Base-by-base conservation (phyloP, 2,888 invertebrate genomes). In the Rhodophaea formosa region DNA sequence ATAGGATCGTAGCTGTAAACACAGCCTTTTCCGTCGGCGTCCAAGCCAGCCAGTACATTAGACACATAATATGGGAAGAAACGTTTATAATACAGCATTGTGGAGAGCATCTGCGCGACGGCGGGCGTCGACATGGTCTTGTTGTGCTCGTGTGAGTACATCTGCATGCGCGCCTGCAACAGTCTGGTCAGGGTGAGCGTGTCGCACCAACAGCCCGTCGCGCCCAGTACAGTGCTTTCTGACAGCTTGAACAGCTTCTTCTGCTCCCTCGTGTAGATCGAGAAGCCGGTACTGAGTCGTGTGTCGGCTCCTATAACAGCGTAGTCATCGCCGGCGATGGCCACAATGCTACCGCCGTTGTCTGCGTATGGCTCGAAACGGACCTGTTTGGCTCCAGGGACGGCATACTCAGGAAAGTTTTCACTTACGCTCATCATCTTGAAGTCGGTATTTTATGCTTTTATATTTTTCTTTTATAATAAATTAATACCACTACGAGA, bases 51-150 rank as follows among this genome's bases (percentile, higher is more conserved):
- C 57, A 99, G 88, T 51, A 99, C 94, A 79, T 98, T 99, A 30
- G 97, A 97, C 17, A 99, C 96, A 79, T 99, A 99, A 84, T 99
- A 99, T 0, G 99, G 99, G 87, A 99, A 99, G 88, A 99, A 99
- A 58, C 99, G 94, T 73, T 97, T 97, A 82, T 98, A 96, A 81
- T 99, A 99, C 69, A 99, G 92, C 92, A 98, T 95, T 5, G 97
- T 98, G 0, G 99, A 97, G 14, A 99, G 88, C 96, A 99, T 96
- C 86, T 99, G 98, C 3, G 99, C 98, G 5, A 97, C 94, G 1
- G 99, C 98, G 56, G 96, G 95, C 0, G 99, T 97, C 0, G 96
- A 93, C 97, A 99, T 99, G 1, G 94, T 92, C 85, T 97, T 97
- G 77, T 97, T 95, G 86, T 99, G 99, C 66, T 97, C 97, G 79